These are phyloP conservation scores for Brachirus orientalis DNA, from an alignment of 2,113 vertebrate species.

Conservation along the genomic window DNA sequence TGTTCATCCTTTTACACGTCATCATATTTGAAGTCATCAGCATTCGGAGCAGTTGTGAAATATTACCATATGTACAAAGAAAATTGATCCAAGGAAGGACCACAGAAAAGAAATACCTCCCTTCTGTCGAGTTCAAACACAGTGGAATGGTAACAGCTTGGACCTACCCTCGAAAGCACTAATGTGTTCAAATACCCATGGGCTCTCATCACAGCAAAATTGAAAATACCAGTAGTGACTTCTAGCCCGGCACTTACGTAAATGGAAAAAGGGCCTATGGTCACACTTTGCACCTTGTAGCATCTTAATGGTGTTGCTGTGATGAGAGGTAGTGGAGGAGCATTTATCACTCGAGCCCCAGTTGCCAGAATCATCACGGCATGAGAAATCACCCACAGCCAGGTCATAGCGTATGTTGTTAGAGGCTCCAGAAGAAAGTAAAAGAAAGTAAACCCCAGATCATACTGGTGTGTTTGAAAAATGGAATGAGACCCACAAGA, in stretches of 20 bases:
- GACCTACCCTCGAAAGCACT: conserved; percentile 38
- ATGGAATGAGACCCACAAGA: neutral
- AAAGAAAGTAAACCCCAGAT: neutral
- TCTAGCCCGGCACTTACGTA: conserved; percentile 27
- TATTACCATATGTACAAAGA: conserved; percentile 37
- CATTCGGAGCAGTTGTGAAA: conserved; percentile 2
- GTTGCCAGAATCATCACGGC: conserved; percentile 17
- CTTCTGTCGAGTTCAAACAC: conserved; percentile 56
- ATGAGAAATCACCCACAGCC: conserved; percentile 18
- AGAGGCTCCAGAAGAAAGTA: too few species aligned
- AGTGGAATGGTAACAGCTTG: conserved; percentile 34
- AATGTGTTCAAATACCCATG: conserved; percentile 57
- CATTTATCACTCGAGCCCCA: neutral
- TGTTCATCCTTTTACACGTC: neutral
- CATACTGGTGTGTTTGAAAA: neutral
- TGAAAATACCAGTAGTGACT: conserved; percentile 49
- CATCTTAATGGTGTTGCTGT: conserved; percentile 42
- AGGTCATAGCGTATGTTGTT: neutral
- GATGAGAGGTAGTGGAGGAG: conserved; percentile 15
- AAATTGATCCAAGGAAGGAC: conserved; percentile 41
- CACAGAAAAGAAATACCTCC: conserved; percentile 30
- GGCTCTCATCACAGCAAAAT: conserved; percentile 41
- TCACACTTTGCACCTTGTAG: conserved; percentile 48
- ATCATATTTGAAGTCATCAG: conserved; percentile 43
- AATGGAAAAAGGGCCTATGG: conserved; percentile 46